Conservation (phyloP, 2,888 invertebrate species). For the Hydrotaea diabolus region DNA sequence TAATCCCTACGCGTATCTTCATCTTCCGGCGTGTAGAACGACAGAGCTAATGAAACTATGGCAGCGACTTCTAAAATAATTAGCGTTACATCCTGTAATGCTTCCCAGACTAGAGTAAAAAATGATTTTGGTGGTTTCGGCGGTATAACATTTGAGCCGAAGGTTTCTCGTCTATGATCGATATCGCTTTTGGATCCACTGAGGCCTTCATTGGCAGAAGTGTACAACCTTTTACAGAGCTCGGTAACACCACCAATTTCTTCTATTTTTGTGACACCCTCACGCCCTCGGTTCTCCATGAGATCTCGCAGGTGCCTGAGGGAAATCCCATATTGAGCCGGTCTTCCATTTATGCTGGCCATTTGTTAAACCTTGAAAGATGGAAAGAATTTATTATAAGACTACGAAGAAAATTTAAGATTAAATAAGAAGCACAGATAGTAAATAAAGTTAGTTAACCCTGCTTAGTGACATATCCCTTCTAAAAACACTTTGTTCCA, state of each 20-base stretch:
- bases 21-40: conserved; percentile 92
- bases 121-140: conserved; percentile 99
- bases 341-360: conserved; percentile 97
- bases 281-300: conserved; percentile 98
- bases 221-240: conserved; percentile 97
- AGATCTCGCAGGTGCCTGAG: conserved; percentile 98
- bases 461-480: too few relatives aligned
- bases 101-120: conserved; percentile 99
- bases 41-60: conserved; percentile 97
- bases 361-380: conserved; percentile 81
- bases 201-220: conserved; percentile 91
- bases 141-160: conserved; percentile 99
- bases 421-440: too few relatives aligned
- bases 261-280: conserved; percentile 94
- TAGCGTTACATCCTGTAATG: conserved; percentile 98
- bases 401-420: too few relatives aligned
- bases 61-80: conserved; percentile 99
- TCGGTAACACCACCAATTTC: conserved; percentile 96
- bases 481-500: too few relatives aligned
- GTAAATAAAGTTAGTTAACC: too few relatives aligned
- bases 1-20: conserved; percentile 82
- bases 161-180: conserved; percentile 96
- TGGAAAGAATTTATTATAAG: neutral
- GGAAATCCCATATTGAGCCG: conserved; percentile 97
- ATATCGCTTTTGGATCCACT: conserved; percentile 94